phyloP scores from a whole-genome alignment of 2,797 vertebrate species.

The Potorous gilbertii region DNA sequence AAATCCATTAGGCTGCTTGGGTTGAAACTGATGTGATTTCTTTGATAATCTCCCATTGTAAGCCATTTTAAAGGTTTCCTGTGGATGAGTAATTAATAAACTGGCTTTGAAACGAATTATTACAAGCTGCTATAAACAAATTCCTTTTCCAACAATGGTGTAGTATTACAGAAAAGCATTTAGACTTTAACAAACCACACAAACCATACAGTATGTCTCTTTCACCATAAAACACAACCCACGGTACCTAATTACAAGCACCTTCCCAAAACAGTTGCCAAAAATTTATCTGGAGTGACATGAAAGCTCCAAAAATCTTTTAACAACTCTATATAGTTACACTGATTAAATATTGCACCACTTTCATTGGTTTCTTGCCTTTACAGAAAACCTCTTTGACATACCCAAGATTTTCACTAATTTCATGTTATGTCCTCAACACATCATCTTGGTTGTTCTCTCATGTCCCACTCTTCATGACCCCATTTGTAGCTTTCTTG shows the following conservation, averaged over 20 bases:
- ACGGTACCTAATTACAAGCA: not conserved
- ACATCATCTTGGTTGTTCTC: not conserved
- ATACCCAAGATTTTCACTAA: not conserved
- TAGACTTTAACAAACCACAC: not conserved
- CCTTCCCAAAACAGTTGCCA: not conserved
- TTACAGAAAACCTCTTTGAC: constrained; percentile 14
- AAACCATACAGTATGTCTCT: not conserved
- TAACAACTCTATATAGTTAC: constrained; percentile 17
- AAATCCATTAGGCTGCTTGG: not conserved
- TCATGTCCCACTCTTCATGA: not conserved
- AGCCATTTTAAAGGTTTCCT: not conserved
- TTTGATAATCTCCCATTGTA: not conserved
- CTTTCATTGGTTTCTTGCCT: constrained; percentile 14
- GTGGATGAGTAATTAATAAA: not conserved
- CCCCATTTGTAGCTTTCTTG: not conserved
- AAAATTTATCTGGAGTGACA: not conserved
- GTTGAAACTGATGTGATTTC: not conserved
- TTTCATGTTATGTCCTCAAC: not conserved
- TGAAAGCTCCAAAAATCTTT: not conserved
- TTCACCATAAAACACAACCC: not conserved
- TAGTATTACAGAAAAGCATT: not conserved
- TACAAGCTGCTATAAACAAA: not conserved
- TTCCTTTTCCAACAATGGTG: not conserved
- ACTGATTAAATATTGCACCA: constrained; percentile 20
- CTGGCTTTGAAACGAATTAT: not conserved